Base-by-base conservation (phyloP, 2,888 invertebrate species). In the Andrena praecox region DNA sequence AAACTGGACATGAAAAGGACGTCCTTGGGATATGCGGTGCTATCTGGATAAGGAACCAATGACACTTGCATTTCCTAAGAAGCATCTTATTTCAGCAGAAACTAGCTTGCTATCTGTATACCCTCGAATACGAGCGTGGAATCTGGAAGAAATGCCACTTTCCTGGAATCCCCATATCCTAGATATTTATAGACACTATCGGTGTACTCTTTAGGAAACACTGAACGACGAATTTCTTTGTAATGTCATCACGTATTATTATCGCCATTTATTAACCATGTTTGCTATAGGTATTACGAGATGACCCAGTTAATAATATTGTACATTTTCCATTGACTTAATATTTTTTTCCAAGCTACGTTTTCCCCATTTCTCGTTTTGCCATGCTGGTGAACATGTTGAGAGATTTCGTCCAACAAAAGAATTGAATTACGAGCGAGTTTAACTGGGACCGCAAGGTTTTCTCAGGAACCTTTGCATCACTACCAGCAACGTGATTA, bases 401-500 rank as follows among this genome's bases (percentile, higher is more conserved):
- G 42, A 42, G 42, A 42, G 42, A 42, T 42, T 42, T 42, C 16
- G 42, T 16, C 42, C 12, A 16, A 42, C 24, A 56, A 20, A 42
- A 12, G 42, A n/a, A 56, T 63, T 10, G 29, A 67, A 16, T 50
- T 33, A 48, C 12, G 60, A 20, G 0, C 16, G 12, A 31, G 33
- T 24, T 42, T 72, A 8, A 50, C 16, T 2, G 69, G 0, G 10
- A n/a, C 20, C 16, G 27, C 33, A 27, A 52, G 16, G 27, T 24
- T 24, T 59, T 76, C 62, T 2, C 2, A 8, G 76, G 62, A 81
- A 48, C 42, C 5, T 24, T 33, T 5, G 27, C 10, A n/a, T 27
- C 8, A 20, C 27, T 10, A 2, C 10, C 16, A 27, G 27, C 12
- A 20, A 42, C 12, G 48, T 31, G 79, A 79, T 75, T 75, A 75